Base-by-base conservation (phyloP, 53 echinoderm and acorn worm species). In the Holothuria leucospilota region DNA sequence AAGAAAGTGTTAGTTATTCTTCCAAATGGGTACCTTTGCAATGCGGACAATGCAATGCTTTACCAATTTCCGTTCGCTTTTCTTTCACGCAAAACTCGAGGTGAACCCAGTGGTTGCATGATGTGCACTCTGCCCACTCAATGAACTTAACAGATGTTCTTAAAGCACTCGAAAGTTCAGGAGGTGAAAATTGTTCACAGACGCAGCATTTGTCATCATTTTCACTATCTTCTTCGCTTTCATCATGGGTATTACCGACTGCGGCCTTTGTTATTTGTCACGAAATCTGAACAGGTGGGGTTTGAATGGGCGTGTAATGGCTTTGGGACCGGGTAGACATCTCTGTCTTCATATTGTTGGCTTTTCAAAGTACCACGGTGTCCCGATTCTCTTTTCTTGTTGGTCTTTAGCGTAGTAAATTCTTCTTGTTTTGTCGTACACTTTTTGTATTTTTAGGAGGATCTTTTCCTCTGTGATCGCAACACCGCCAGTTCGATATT, bases 381-480 rank as follows among this genome's bases (percentile, higher is more conserved):
- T 13, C 12, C 0, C 13, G n/a, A n/a, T 63, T 63, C 63, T 63
- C 26, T 8, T 63, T 63, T 63, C 13, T 63, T 16, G 18, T 4
- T 63, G n/a, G 7, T 7, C 40, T 40, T 63, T 63, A 14, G 18
- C 0, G 13, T 63, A 8, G 13, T 11, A 11, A 26, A 24, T 11
- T 63, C 63, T 0, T 63, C 13, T n/a, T 63, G 18, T 13, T 26
- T 63, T 63, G 63, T 63, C 26, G 13, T 63, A 63, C 10, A 63
- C 18, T 26, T 63, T 16, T 16, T 26, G 63, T 63, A 63, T 9
- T 0, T 63, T 63, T 6, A 63, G 18, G 26, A 63, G 6, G 18
- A 63, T 63, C 63, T 63, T 63, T 63, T 63, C 63, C 63, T 63
- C 18, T 63, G 63, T 13, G n/a, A n/a, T n/a, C n/a, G 63, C 63